Evolutionary conservation across 2,888 invertebrate genomes (phyloP), one percentile per base, ranked within the genome.

Genomic region (Neuroscelio doddi): DNA sequence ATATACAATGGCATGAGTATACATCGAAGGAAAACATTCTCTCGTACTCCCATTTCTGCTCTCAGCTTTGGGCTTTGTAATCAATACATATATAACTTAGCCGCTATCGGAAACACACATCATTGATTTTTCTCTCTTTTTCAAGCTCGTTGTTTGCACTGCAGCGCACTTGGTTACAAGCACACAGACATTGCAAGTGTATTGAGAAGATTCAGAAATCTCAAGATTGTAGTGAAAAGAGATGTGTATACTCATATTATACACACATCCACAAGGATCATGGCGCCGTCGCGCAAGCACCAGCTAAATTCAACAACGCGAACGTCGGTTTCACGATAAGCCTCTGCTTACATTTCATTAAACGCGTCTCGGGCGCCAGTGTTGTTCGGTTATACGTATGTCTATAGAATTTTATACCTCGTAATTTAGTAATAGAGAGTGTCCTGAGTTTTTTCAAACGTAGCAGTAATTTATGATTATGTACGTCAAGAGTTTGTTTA

Each of bases 41-140:
- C 45, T 16, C 14, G 32, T 45, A 27, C 44, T 27, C 10, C 21
- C 44, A 15, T 12, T 29, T 17, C 30, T 2, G 29, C 44, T 21
- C 3, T 4, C 8, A 24, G 44, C 47, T 47, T 34, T 12, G 16
- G 16, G 16, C 36, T 36, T 24, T 21, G 26, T 53, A 53, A 53
- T 53, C 52, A 53, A 53, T 53, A 34, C 21, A 24, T 47, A 36
- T 53, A 45, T 53, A 21, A 38, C 14, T 42, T 44, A 3, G 3
- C 15, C 38, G 53, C 44, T 53, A 53, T 53, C 44, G 53, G 53
- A 39, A 44, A 27, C 53, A 34, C 53, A 45, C 36, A 14, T 36
- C 53, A 44, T 53, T 45, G 53, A 53, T 53, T 53, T 45, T 36
- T 24, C 29, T 27, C 34, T 30, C 39, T 32, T 44, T 21, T 14